Evolutionary conservation across 2,113 vertebrate genomes (phyloP).

Genomic region (Rhinoptilus africanus): DNA sequence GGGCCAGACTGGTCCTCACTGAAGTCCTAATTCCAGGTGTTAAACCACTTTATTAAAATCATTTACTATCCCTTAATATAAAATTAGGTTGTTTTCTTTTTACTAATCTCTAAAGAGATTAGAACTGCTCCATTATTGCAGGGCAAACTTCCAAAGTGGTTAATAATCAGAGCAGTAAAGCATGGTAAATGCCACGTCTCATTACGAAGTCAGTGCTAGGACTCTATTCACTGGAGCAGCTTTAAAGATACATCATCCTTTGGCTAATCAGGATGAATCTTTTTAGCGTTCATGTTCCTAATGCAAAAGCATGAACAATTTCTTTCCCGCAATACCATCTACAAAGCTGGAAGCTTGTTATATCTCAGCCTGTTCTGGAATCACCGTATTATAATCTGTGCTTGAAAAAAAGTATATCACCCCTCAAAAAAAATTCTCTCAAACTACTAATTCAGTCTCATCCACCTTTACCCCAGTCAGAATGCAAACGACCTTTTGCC

Average conservation of each 20-base stretch:
- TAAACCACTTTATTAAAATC: neutral
- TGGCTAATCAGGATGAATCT: neutral
- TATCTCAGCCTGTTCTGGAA: neutral
- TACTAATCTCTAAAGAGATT: neutral
- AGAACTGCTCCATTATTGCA: neutral
- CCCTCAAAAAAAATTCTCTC: neutral
- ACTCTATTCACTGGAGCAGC: neutral
- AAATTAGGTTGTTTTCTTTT: neutral
- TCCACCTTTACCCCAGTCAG: neutral
- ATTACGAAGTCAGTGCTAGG: neutral
- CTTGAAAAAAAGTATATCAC: neutral
- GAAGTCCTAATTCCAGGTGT: neutral
- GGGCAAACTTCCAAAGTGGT: neutral
- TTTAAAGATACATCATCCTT: neutral
- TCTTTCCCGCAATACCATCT: neutral
- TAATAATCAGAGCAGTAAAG: neutral
- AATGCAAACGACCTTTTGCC: neutral
- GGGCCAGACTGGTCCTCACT: neutral
- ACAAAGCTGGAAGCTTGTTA: neutral
- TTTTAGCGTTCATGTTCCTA: neutral
- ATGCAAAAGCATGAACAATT: neutral
- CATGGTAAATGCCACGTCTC: neutral
- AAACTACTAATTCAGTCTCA: neutral
- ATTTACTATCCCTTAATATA: neutral
- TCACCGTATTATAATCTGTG: neutral